A percentile compares a stretch with the other conserved stretches of the same genome.
Conservation (phyloP, 2,888 invertebrate genomes). For the Brachynemurus nebulosus region DNA sequence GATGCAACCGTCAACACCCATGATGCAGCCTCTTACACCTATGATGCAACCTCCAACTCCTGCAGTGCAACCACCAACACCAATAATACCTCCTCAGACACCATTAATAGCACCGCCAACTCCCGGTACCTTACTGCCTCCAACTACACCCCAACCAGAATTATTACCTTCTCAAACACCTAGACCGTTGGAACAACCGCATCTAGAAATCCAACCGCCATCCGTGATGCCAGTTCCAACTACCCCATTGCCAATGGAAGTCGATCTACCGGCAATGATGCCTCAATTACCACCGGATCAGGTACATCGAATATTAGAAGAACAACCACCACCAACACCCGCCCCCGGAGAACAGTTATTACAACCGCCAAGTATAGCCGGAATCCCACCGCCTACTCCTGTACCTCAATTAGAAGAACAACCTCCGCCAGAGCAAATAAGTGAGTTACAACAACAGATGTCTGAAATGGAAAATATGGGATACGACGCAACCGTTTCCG, state of each 20-base stretch:
- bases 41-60: slow-evolving; percentile 22
- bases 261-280: slow-evolving; percentile 35
- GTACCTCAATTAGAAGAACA: slow-evolving; percentile 5
- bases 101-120: slow-evolving; percentile 35
- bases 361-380: slow-evolving; percentile 20
- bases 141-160: slow-evolving; percentile 17
- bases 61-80: slow-evolving; percentile 26
- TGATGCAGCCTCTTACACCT: slow-evolving; percentile 4
- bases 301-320: slow-evolving; percentile 24
- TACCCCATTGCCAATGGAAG: slow-evolving; percentile 29
- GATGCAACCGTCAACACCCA: slow-evolving; percentile 15
- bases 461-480: slow-evolving; percentile 48
- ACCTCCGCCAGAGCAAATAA: background rate
- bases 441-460: slow-evolving; percentile 20
- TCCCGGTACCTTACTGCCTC: slow-evolving; percentile 28
- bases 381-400: background rate
- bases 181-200: slow-evolving; percentile 5
- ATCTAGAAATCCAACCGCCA: background rate
- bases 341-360: slow-evolving; percentile 22
- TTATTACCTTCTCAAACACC: slow-evolving; percentile 16
- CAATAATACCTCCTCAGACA: slow-evolving; percentile 24
- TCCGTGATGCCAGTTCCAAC: slow-evolving; percentile 14
- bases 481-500: slow-evolving; percentile 48
- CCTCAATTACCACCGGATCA: slow-evolving; percentile 48
- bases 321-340: slow-evolving; percentile 27